These are phyloP conservation scores for Eulacestoma nigropectus DNA, from an alignment of 2,113 vertebrate species.

Conservation along the genomic window DNA sequence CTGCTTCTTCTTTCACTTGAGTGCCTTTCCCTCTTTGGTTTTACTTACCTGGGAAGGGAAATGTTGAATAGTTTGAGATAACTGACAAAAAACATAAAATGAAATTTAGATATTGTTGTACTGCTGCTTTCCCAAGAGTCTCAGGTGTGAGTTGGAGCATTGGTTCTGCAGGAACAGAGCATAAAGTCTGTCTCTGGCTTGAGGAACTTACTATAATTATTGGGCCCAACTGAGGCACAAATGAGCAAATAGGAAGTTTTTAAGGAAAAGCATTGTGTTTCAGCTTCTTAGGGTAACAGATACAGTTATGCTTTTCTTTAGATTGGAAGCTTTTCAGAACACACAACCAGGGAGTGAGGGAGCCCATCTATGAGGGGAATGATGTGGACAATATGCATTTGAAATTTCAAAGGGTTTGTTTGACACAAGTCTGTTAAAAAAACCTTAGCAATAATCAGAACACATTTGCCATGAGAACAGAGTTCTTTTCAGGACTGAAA, in stretches of 20 bases:
- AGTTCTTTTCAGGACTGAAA: not conserved
- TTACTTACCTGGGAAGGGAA: not conserved
- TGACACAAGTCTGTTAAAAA: not conserved
- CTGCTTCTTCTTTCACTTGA: not conserved
- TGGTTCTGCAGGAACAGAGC: not conserved
- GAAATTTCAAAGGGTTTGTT: not conserved
- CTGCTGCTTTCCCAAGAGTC: not conserved
- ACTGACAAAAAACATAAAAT: not conserved
- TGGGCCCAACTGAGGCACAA: not conserved
- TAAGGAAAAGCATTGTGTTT: not conserved
- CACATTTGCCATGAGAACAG: not conserved
- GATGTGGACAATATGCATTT: not conserved
- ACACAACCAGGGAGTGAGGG: fast-evolving
- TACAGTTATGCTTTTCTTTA: not conserved
- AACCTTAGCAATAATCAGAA: not conserved
- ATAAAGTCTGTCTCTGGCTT: not conserved
- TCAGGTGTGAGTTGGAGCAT: not conserved
- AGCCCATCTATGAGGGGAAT: not conserved
- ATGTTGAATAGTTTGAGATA: not conserved
- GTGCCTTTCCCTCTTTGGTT: not conserved
- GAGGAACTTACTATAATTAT: not conserved
- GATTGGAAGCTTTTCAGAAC: not conserved
- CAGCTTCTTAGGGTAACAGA: not conserved
- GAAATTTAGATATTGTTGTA: not conserved
- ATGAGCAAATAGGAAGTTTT: not conserved